Conservation (phyloP, 2,113 vertebrate species). For the Pithys albifrons region DNA sequence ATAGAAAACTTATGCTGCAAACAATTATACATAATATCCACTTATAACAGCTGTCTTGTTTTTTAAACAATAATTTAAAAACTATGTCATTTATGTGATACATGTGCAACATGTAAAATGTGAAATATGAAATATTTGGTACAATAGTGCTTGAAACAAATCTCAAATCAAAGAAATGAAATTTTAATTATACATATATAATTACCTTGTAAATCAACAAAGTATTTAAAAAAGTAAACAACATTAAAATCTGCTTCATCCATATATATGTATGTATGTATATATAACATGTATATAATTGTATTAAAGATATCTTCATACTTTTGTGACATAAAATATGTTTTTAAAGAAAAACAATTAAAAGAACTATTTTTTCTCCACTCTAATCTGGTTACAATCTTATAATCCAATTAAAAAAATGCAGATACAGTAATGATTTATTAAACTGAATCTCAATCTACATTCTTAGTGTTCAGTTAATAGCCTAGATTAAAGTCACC, state of each 20-base stretch:
- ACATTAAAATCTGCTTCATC: slow-evolving; percentile 87
- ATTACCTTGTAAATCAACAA: slow-evolving; percentile 84
- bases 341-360: slow-evolving; percentile 81
- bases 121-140: slow-evolving; percentile 88
- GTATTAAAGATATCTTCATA: slow-evolving; percentile 85
- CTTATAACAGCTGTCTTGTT: slow-evolving; percentile 79
- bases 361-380: slow-evolving; percentile 80
- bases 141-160: slow-evolving; percentile 86
- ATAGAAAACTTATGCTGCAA: slow-evolving; percentile 82
- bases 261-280: slow-evolving; percentile 83
- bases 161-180: slow-evolving; percentile 82
- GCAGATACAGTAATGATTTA: slow-evolving; percentile 77
- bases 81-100: slow-evolving; percentile 79
- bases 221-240: slow-evolving; percentile 88
- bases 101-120: slow-evolving; percentile 86
- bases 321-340: slow-evolving; percentile 85
- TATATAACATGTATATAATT: slow-evolving; percentile 84
- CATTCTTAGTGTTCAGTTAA: slow-evolving; percentile 77
- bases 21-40: slow-evolving; percentile 84
- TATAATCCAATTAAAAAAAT: slow-evolving; percentile 79
- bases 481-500: slow-evolving; percentile 84
- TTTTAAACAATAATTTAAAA: slow-evolving; percentile 86
- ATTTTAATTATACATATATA: slow-evolving; percentile 82
- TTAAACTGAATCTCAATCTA: slow-evolving; percentile 81
- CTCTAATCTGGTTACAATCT: slow-evolving; percentile 84